These are phyloP conservation scores for Caradrina kadenii DNA, from an alignment of 2,888 invertebrate genomes.

Conservation along the genomic window DNA sequence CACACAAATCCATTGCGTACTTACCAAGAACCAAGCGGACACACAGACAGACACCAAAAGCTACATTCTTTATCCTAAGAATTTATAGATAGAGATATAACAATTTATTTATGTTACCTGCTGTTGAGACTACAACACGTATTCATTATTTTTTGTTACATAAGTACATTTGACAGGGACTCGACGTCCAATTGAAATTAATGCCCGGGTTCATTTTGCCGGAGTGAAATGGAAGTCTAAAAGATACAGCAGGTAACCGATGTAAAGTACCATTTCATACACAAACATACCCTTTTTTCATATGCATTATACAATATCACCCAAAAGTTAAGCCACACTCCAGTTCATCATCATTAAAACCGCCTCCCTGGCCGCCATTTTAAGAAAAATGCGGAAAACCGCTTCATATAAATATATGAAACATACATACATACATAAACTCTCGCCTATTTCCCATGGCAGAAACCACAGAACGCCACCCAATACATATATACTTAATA, in stretches of 20 bases:
- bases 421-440: too few relatives aligned
- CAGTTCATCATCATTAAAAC: constrained; percentile 3
- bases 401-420: not conserved
- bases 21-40: too few relatives aligned
- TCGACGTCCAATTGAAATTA: not conserved
- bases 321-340: constrained; percentile 13
- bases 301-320: not conserved
- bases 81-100: too few relatives aligned
- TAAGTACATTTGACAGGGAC: not conserved
- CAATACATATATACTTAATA: not conserved
- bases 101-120: too few relatives aligned
- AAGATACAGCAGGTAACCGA: not conserved
- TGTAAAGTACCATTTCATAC: not conserved
- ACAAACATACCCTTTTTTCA: not conserved
- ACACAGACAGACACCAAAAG: not conserved
- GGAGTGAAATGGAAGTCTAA: not conserved
- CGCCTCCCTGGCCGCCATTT: not conserved
- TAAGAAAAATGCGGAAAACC: not conserved
- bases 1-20: not conserved
- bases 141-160: too few relatives aligned
- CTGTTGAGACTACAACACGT: not conserved
- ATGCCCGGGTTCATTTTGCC: not conserved
- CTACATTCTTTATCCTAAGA: not conserved
- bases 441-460: too few relatives aligned
- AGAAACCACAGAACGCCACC: too few relatives aligned